Conservation (phyloP, 2,888 invertebrate species). For the Sipha maydis region DNA sequence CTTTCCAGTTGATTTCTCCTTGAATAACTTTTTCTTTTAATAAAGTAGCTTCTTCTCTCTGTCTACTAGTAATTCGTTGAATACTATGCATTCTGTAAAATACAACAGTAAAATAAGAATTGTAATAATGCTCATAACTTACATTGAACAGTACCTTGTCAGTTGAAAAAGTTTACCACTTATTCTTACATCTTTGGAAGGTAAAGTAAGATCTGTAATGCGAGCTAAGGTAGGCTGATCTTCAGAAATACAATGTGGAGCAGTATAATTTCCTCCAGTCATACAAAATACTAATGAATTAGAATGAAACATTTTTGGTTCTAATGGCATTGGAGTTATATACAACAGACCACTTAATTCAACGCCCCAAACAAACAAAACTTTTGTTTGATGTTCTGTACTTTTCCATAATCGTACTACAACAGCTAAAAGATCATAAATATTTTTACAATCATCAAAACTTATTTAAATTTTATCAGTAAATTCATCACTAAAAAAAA, state of each 20-base stretch:
- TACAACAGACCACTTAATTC: slow-evolving; percentile 85
- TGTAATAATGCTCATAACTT: slow-evolving; percentile 4
- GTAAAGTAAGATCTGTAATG: slow-evolving; percentile 70
- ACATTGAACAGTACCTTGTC: slow-evolving; percentile 68
- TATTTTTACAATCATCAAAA: not conserved
- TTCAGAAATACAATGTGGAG: slow-evolving; percentile 68
- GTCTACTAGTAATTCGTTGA: slow-evolving; percentile 79
- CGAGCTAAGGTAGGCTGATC: slow-evolving; percentile 67
- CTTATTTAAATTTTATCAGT: not conserved
- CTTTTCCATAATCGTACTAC: slow-evolving; percentile 70
- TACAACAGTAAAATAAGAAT: not conserved
- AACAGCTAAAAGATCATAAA: slow-evolving; percentile 66
- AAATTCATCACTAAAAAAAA: not conserved
- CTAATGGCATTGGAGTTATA: slow-evolving; percentile 76
- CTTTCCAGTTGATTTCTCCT: slow-evolving; percentile 66
- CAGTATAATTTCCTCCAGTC: slow-evolving; percentile 86
- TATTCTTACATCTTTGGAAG: slow-evolving; percentile 74
- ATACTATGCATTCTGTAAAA: slow-evolving; percentile 72
- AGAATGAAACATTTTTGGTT: slow-evolving; percentile 74
- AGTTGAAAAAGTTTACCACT: slow-evolving; percentile 80
- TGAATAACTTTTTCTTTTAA: slow-evolving; percentile 69
- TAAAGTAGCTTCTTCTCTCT: slow-evolving; percentile 72
- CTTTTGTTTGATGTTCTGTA: slow-evolving; percentile 64
- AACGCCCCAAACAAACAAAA: slow-evolving; percentile 81
- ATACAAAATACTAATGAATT: slow-evolving; percentile 87